Percentiles rank a stretch among this genome's conserved stretches.
Conservation (phyloP, 2,113 vertebrate genomes). For the Propithecus coquereli region DNA sequence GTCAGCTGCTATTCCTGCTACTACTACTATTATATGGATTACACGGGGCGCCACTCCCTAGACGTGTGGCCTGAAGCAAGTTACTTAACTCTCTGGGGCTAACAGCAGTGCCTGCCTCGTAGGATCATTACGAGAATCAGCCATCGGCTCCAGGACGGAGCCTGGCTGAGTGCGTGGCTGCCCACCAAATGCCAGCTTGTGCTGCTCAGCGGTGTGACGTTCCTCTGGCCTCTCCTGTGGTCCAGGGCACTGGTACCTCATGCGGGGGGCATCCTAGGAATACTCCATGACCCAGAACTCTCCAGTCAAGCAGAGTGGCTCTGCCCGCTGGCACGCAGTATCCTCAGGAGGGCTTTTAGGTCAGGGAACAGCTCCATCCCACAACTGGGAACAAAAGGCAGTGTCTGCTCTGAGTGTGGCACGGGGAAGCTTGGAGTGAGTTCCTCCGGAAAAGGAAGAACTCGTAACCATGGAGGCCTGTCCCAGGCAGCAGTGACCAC, state of each 20-base stretch:
- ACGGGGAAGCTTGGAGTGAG: neutral
- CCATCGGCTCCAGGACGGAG: neutral
- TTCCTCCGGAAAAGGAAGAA: neutral
- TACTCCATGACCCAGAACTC: neutral
- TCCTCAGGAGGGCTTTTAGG: neutral
- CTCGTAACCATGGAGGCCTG: neutral
- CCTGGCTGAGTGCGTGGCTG: neutral
- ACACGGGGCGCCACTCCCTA: neutral
- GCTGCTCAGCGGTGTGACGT: neutral
- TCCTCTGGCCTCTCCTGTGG: neutral
- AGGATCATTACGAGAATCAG: neutral
- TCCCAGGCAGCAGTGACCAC: neutral
- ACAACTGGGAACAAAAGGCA: neutral
- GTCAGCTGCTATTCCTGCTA: neutral
- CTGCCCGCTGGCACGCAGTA: neutral
- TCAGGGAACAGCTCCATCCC: neutral
- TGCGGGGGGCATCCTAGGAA: neutral
- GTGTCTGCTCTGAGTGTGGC: neutral
- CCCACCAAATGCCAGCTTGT: neutral
- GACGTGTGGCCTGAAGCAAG: neutral
- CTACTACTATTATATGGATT: neutral
- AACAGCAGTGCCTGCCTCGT: neutral
- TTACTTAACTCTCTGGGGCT: neutral
- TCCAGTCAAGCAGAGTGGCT: neutral
- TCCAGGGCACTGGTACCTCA: neutral